phyloP scores from a whole-genome alignment of 2,797 vertebrate species.

The Neopelma chrysocephalum region DNA sequence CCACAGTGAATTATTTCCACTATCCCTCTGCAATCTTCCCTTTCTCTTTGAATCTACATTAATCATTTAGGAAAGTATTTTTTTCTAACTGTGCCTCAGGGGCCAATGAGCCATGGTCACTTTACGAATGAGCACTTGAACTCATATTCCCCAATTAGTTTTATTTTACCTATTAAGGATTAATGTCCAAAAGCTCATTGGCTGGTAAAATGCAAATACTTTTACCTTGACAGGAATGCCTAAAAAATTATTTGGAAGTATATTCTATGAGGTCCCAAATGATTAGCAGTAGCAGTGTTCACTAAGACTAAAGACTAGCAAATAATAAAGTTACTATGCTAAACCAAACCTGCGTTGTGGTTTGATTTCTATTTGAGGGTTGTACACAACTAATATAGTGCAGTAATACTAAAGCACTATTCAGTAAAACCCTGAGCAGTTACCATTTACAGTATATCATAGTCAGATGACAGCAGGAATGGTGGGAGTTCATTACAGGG shows the following conservation, averaged over 20 bases:
- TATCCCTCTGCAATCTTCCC: not conserved
- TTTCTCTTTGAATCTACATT: slow-evolving; percentile 10
- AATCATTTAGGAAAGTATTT: slow-evolving; percentile 35
- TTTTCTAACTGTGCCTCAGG: slow-evolving; percentile 26
- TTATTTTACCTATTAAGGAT: slow-evolving; percentile 61
- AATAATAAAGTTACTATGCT: slow-evolving; percentile 64
- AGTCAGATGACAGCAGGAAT: slow-evolving; percentile 79
- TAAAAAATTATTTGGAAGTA: slow-evolving; percentile 43
- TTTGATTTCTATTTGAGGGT: slow-evolving; percentile 74
- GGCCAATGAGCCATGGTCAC: slow-evolving; percentile 36
- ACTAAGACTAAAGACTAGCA: slow-evolving; percentile 42
- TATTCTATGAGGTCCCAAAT: slow-evolving; percentile 28
- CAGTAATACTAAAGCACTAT: slow-evolving; percentile 71
- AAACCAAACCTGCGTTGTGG: slow-evolving; percentile 41
- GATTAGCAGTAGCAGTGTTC: slow-evolving; percentile 7
- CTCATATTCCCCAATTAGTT: slow-evolving; percentile 60
- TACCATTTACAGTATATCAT: slow-evolving; percentile 81
- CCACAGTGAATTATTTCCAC: not conserved
- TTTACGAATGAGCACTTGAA: slow-evolving; percentile 32
- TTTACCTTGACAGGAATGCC: slow-evolving; percentile 26
- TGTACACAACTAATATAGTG: slow-evolving; percentile 74
- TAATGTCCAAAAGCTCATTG: slow-evolving; percentile 47
- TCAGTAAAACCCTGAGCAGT: slow-evolving; percentile 76
- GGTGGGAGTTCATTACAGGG: slow-evolving; percentile 87
- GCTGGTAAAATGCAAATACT: slow-evolving; percentile 19